A percentile compares a stretch with the other conserved stretches of the same genome.
phyloP scores from a whole-genome alignment of 2,888 invertebrate species.

The Eilema caniola region DNA sequence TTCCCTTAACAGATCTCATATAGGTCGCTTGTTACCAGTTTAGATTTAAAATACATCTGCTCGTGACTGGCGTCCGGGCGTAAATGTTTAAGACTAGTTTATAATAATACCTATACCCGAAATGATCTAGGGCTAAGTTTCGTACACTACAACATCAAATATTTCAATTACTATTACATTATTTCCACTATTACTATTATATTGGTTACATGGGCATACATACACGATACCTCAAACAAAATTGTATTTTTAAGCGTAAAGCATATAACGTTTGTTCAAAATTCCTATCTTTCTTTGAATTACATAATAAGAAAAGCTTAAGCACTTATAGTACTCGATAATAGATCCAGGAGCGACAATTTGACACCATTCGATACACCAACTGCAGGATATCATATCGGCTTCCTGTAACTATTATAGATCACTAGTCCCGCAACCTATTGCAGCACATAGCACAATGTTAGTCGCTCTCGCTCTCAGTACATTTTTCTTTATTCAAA shows the following conservation, averaged over 20 bases:
- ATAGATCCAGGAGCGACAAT: constrained; percentile 41
- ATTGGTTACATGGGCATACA: constrained; percentile 70
- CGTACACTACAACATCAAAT: constrained; percentile 74
- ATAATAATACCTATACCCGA: constrained; percentile 74
- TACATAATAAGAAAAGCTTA: constrained; percentile 45
- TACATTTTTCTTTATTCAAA: constrained; percentile 23
- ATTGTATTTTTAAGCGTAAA: constrained; percentile 60
- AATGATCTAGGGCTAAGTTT: constrained; percentile 62
- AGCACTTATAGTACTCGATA: constrained; percentile 38
- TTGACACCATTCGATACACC: constrained; percentile 39
- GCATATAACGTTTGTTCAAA: constrained; percentile 79
- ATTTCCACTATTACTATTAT: constrained; percentile 65
- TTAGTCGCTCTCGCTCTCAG: constrained; percentile 40
- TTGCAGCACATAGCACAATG: constrained; percentile 24
- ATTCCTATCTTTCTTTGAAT: constrained; percentile 76
- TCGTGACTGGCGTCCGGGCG: constrained; percentile 56
- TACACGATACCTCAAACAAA: constrained; percentile 57
- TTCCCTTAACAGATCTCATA: constrained; percentile 55
- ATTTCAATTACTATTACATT: constrained; percentile 66
- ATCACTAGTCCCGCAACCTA: constrained; percentile 25
- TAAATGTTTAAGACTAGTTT: constrained; percentile 73
- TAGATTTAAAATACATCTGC: constrained; percentile 54
- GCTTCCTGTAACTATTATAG: constrained; percentile 25
- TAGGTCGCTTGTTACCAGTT: constrained; percentile 47
- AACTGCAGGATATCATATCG: constrained; percentile 3